Percentiles rank a stretch among this genome's conserved stretches.
phyloP scores from a whole-genome alignment of 2,888 invertebrate genomes.

The Trachelus troglodyta region DNA sequence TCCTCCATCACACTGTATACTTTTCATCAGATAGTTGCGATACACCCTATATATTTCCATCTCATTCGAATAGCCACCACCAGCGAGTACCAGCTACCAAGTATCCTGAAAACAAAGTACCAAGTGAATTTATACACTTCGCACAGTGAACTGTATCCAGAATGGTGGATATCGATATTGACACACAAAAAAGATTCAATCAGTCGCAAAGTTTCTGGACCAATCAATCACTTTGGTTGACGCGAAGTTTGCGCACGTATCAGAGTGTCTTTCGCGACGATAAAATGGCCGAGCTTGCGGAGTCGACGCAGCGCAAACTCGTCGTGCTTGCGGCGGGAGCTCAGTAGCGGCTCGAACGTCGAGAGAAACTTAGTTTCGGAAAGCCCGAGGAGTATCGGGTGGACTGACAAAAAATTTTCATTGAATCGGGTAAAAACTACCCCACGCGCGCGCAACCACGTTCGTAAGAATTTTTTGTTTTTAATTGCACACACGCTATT shows the following conservation, averaged over 20 bases:
- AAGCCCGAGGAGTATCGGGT: constrained; percentile 31
- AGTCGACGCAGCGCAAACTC: constrained; percentile 65
- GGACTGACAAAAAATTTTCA: neutral
- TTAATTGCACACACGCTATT: neutral
- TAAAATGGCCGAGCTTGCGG: constrained; percentile 42
- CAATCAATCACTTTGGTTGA: constrained; percentile 60
- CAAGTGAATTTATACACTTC: no score
- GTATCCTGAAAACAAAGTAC: no score
- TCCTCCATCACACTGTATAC: no score
- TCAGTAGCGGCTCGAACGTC: constrained; percentile 65
- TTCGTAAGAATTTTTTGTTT: constrained; percentile 4
- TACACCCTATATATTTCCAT: no score
- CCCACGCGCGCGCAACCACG: constrained; percentile 10
- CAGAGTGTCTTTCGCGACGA: constrained; percentile 30
- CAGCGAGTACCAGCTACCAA: no score
- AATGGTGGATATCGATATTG: constrained; percentile 52
- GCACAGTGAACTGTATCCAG: neutral
- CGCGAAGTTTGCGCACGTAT: constrained; percentile 43
- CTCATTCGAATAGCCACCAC: no score
- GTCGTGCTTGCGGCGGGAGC: constrained; percentile 62
- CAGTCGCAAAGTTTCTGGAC: constrained; percentile 64
- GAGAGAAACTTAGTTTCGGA: constrained; percentile 43
- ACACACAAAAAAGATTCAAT: constrained; percentile 65
- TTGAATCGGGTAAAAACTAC: constrained; percentile 8
- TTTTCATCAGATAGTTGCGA: no score